Percentiles rank a stretch among this genome's conserved stretches.
phyloP scores from a whole-genome alignment of 2,797 vertebrate species.

The Cynopterus sphinx region DNA sequence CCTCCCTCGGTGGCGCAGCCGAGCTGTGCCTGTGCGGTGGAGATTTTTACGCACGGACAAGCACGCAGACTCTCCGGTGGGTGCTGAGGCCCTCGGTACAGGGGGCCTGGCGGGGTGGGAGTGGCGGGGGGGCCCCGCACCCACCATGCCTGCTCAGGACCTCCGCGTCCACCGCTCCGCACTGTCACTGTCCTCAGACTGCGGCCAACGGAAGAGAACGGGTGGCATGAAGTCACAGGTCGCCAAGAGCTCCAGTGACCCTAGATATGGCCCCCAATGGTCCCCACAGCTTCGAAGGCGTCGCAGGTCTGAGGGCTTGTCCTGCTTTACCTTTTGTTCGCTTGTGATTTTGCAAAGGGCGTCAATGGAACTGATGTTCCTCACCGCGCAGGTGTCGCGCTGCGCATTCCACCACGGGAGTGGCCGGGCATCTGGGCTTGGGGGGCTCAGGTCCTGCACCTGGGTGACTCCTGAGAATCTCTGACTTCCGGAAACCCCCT shows the following conservation, averaged over 20 bases:
- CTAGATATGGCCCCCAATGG: neutral
- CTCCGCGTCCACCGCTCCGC: rapidly evolving
- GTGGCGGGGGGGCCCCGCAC: neutral
- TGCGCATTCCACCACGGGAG: neutral
- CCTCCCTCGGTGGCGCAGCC: neutral
- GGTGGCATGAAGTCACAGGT: neutral
- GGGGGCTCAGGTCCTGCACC: rapidly evolving
- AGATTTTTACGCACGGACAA: neutral
- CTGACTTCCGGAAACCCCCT: neutral
- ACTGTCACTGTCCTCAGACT: rapidly evolving
- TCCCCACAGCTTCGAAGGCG: neutral
- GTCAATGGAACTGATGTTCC: neutral
- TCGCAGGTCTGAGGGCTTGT: rapidly evolving
- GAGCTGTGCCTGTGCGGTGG: neutral
- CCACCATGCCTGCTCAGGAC: neutral
- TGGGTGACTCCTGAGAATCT: neutral
- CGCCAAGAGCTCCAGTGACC: neutral
- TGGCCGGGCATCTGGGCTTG: rapidly evolving
- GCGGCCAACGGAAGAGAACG: neutral
- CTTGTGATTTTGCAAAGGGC: neutral
- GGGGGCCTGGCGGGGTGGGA: neutral
- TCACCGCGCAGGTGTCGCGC: rapidly evolving
- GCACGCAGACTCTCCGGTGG: rapidly evolving
- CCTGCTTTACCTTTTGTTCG: neutral
- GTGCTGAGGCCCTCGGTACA: rapidly evolving